Percentiles rank a stretch among this genome's conserved stretches.
These are phyloP conservation scores for Cossypha dichroa DNA, from an alignment of 2,797 vertebrate genomes.

Conservation along the genomic window DNA sequence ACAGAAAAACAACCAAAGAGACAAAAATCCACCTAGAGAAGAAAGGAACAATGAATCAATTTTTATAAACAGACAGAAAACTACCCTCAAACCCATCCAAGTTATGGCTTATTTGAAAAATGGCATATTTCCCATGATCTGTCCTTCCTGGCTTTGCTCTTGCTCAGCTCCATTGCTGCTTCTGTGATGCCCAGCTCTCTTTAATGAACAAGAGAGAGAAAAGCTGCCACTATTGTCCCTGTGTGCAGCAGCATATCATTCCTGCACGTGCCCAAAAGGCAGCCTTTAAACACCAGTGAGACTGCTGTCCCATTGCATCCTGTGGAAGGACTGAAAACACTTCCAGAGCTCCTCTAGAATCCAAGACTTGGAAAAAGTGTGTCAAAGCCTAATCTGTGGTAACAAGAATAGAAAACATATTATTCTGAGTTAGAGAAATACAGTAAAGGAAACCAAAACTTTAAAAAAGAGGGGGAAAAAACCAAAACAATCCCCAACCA, in stretches of 20 bases:
- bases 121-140: not conserved
- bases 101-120: not conserved
- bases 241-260: not conserved
- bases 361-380: not conserved
- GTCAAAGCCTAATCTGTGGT: not conserved
- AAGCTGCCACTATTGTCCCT: not conserved
- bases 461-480: fast-evolving
- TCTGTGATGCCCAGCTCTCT: not conserved
- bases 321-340: not conserved
- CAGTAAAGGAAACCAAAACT: not conserved
- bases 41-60: constrained; percentile 14
- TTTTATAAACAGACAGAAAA: constrained; percentile 1
- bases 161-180: not conserved
- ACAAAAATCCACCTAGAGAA: not conserved
- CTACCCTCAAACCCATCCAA: not conserved
- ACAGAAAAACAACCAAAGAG: not conserved
- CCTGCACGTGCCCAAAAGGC: not conserved
- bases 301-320: not conserved
- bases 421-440: not conserved
- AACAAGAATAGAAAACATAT: not conserved
- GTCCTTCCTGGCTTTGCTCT: not conserved
- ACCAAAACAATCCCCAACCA: not conserved
- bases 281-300: not conserved
- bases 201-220: not conserved
- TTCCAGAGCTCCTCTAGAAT: not conserved